phyloP scores from a whole-genome alignment of 2,797 vertebrate species.

The Karalla daura region DNA sequence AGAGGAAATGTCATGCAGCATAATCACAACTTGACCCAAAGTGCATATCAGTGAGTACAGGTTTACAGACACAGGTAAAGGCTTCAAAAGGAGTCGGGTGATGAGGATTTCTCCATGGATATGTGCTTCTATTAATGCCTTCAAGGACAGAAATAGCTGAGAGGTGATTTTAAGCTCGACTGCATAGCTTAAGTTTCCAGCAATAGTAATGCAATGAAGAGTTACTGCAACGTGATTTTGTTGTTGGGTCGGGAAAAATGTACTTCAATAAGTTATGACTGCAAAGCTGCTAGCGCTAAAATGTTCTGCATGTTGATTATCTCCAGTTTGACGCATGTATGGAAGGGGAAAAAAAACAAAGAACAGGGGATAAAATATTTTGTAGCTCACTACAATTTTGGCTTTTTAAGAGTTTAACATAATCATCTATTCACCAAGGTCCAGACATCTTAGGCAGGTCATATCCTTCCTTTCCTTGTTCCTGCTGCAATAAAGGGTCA shows the following conservation, averaged over 20 bases:
- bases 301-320: constrained; percentile 15
- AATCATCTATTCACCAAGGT: constrained; percentile 31
- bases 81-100: constrained; percentile 34
- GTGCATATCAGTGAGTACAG: constrained; percentile 69
- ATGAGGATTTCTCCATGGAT: constrained; percentile 17
- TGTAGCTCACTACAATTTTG: constrained; percentile 58
- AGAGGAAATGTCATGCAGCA: constrained; percentile 61
- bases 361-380: constrained; percentile 31
- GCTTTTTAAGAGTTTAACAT: constrained; percentile 55
- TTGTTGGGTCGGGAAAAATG: constrained; percentile 17
- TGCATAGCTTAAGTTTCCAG: constrained; percentile 42
- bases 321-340: constrained; percentile 32
- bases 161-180: constrained; percentile 15
- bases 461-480: constrained; percentile 23
- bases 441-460: constrained; percentile 35
- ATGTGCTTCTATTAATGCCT: constrained; percentile 23
- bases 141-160: background rate
- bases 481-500: constrained; percentile 46
- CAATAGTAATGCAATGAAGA: constrained; percentile 1
- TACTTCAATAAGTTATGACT: constrained; percentile 42
- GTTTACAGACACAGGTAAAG: constrained; percentile 50
- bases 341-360: constrained; percentile 34
- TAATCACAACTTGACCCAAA: constrained; percentile 65
- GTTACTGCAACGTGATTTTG: constrained; percentile 11
- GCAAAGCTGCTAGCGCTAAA: constrained; percentile 28